Percentiles rank a stretch among this genome's conserved stretches.
Evolutionary conservation across 2,113 vertebrate species (phyloP).

Genomic region (Panthera leo): DNA sequence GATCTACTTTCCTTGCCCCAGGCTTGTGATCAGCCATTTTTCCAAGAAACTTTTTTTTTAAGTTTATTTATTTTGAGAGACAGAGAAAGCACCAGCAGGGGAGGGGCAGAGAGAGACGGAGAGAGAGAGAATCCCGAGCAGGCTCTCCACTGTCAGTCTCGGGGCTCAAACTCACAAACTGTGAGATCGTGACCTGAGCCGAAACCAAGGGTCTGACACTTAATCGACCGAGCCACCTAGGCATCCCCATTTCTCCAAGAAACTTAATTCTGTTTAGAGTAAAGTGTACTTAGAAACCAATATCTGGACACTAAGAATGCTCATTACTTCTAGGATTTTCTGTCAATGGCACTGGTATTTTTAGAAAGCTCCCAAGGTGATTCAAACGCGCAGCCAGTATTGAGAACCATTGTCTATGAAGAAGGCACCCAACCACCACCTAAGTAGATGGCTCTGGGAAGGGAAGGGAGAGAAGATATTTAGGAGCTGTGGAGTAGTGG

Average conservation of each 20-base stretch:
- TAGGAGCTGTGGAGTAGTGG: neutral
- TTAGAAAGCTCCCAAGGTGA: neutral
- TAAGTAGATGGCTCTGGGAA: neutral
- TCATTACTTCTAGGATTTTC: neutral
- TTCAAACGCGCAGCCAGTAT: neutral
- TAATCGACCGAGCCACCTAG: too few relatives aligned
- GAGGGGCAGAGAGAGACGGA: too few relatives aligned
- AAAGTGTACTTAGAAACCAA: neutral
- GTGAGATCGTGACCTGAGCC: too few relatives aligned
- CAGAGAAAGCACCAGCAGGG: too few relatives aligned
- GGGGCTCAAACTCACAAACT: too few relatives aligned
- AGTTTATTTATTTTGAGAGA: too few relatives aligned
- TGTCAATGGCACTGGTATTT: neutral
- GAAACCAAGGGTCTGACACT: too few relatives aligned
- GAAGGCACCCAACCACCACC: neutral
- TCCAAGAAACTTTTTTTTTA: neutral
- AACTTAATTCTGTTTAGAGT: neutral
- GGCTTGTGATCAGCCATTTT: neutral
- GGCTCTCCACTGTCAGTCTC: too few relatives aligned
- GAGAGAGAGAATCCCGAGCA: too few relatives aligned
- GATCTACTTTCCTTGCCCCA: neutral
- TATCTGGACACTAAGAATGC: neutral
- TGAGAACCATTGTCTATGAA: neutral
- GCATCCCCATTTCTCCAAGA: neutral
- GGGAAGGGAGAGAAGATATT: neutral